phyloP scores from a whole-genome alignment of 2,113 vertebrate species.

The Numenius arquata region DNA sequence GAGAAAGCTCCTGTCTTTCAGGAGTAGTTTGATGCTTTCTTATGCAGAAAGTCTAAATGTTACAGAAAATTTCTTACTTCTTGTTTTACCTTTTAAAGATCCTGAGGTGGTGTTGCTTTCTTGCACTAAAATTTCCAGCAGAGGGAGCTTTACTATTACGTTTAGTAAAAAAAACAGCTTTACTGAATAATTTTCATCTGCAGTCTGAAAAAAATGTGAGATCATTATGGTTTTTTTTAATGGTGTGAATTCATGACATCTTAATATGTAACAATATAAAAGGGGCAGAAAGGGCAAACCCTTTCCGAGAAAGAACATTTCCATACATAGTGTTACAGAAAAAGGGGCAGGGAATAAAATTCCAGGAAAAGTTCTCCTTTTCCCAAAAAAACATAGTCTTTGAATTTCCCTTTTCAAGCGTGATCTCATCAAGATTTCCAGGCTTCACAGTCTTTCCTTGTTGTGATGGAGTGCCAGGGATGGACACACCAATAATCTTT shows the following conservation, averaged over 20 bases:
- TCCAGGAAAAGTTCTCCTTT: not conserved
- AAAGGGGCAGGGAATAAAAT: not conserved
- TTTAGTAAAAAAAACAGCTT: not conserved
- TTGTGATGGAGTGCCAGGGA: not conserved
- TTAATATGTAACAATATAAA: not conserved
- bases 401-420: not conserved
- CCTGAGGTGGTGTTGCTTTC: not conserved
- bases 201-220: not conserved
- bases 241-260: not conserved
- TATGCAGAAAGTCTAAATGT: not conserved
- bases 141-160: slow-evolving; percentile 47
- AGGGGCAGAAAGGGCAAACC: not conserved
- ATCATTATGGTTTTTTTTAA: not conserved
- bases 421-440: slow-evolving; percentile 33
- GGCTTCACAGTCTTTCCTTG: not conserved
- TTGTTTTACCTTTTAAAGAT: not conserved
- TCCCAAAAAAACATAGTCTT: not conserved
- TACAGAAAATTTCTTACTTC: not conserved
- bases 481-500: not conserved
- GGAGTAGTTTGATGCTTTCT: not conserved
- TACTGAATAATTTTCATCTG: not conserved
- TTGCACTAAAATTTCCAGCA: slow-evolving; percentile 18
- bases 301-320: not conserved
- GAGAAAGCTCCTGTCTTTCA: not conserved
- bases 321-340: not conserved